Conservation (phyloP, 1,140 invertebrate species). For the Marisa cornuarietis region DNA sequence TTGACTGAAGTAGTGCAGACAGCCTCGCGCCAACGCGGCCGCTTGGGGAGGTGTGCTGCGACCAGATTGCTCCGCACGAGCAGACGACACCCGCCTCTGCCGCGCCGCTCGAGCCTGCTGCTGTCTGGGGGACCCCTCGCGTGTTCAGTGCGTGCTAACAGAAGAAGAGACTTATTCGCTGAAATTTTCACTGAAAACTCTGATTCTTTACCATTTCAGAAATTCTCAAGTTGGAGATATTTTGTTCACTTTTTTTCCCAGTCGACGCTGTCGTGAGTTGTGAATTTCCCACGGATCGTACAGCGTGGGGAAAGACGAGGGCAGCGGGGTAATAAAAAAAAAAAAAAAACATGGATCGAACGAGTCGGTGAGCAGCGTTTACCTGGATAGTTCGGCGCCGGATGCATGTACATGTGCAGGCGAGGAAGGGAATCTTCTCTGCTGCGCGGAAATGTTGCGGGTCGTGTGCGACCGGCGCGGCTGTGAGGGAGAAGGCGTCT, state of each 20-base stretch:
- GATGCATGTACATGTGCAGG: background rate
- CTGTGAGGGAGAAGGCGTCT: no score
- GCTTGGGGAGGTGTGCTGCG: background rate
- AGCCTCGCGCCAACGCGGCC: background rate
- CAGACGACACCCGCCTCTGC: conserved; percentile 10
- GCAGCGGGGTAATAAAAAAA: no score
- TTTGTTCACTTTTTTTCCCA: background rate
- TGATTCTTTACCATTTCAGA: background rate
- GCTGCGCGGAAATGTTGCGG: background rate
- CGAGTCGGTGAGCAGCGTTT: no score
- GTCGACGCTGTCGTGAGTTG: no score
- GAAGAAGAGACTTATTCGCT: background rate
- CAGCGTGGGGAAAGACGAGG: no score
- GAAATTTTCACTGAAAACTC: background rate
- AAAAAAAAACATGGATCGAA: no score
- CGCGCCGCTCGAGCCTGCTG: background rate
- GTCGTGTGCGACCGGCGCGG: background rate
- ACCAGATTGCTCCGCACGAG: conserved; percentile 11
- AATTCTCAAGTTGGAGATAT: background rate
- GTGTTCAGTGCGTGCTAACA: background rate
- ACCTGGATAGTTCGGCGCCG: no score
- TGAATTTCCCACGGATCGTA: no score
- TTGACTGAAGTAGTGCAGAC: background rate
- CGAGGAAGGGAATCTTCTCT: background rate
- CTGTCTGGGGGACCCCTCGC: background rate